These are phyloP conservation scores for Priocnemis perturbator DNA, from an alignment of 2,888 invertebrate species.

Conservation along the genomic window DNA sequence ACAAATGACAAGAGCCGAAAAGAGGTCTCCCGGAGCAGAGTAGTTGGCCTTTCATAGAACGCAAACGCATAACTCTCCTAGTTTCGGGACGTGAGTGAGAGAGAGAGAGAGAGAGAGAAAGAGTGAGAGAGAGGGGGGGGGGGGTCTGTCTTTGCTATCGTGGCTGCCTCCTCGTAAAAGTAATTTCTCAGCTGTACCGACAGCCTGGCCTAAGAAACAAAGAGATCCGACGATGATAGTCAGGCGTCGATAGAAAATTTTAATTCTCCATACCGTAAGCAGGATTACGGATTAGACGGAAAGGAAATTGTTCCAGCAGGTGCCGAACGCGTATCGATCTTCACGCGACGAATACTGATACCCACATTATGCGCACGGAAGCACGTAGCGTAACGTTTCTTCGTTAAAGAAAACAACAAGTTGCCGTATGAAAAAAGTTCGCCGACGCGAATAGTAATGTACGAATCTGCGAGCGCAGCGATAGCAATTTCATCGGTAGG, in stretches of 20 bases:
- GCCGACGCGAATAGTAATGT: no score
- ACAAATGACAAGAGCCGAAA: conserved; percentile 66
- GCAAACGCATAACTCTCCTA: conserved; percentile 65
- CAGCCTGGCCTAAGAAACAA: conserved; percentile 34
- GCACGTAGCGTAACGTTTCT: no score
- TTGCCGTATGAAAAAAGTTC: no score
- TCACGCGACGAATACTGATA: no score
- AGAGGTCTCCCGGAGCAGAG: conserved; percentile 40
- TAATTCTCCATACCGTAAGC: not conserved
- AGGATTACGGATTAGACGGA: not conserved
- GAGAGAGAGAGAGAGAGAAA: no score
- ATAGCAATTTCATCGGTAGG: conserved; percentile 42
- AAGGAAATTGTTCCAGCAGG: not conserved
- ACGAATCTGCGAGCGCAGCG: not conserved
- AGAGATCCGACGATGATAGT: conserved; percentile 5
- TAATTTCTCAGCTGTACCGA: conserved; percentile 49
- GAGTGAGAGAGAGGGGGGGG: no score
- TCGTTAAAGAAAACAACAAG: no score
- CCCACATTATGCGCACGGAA: no score
- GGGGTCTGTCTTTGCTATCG: not conserved
- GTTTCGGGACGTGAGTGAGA: conserved; percentile 32
- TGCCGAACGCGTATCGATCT: not conserved
- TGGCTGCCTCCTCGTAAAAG: conserved; percentile 33
- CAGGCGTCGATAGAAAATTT: not conserved
- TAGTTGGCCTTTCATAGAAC: conserved; percentile 63